Conservation (phyloP, 2,888 invertebrate genomes). For the Octonoba sinensis region DNA sequence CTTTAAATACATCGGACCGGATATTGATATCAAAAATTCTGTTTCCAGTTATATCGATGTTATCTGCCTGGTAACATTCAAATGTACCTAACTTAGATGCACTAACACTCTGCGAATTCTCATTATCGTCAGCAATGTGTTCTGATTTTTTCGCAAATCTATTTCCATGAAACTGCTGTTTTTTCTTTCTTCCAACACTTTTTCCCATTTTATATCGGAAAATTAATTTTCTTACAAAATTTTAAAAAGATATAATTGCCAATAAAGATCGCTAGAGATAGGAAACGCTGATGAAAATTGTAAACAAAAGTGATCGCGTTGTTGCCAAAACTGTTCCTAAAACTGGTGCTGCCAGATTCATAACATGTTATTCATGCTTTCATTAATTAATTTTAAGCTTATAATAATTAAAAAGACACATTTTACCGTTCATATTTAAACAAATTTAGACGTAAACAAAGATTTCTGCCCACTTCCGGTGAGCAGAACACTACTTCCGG, state of each 20-base stretch:
- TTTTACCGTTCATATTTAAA: background rate
- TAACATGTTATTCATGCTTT: background rate
- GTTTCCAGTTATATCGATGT: background rate
- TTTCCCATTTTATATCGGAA: background rate
- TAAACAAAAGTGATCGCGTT: background rate
- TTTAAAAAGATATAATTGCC: background rate
- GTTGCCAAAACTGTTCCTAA: background rate
- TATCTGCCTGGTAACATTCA: background rate
- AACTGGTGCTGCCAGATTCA: background rate
- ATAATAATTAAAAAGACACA: background rate
- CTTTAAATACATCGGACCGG: slow-evolving; percentile 5
- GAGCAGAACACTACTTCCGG: slow-evolving; percentile 3
- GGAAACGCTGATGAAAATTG: background rate
- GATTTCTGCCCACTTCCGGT: background rate
- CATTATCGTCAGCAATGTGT: background rate
- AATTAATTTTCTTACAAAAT: background rate
- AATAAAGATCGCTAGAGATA: background rate
- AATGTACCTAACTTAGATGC: background rate
- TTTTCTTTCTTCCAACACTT: background rate
- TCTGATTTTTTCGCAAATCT: background rate
- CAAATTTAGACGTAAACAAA: background rate
- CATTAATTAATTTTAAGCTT: background rate
- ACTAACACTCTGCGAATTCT: background rate
- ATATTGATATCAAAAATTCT: slow-evolving; percentile 17
- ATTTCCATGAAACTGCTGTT: slow-evolving; percentile 7